phyloP scores from a whole-genome alignment of 2,113 vertebrate genomes.

The Calyptomena viridis region DNA sequence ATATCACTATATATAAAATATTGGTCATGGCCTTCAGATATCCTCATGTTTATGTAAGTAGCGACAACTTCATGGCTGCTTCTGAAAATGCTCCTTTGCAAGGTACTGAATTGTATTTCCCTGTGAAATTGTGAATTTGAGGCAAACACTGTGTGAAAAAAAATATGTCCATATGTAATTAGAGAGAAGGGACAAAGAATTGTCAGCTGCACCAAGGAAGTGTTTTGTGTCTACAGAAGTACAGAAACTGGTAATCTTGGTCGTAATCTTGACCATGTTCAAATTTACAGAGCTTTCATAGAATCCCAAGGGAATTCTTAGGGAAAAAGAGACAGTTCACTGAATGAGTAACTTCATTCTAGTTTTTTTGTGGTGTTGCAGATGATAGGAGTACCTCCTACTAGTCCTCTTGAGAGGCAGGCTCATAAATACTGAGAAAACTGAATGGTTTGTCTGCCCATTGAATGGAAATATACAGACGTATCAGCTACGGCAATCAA shows the following conservation, averaged over 20 bases:
- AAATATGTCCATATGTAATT: neutral
- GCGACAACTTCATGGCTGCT: neutral
- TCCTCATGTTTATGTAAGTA: neutral
- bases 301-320: neutral
- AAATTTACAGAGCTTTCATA: neutral
- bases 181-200: neutral
- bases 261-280: neutral
- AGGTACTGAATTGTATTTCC: neutral
- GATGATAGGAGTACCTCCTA: neutral
- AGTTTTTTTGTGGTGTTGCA: neutral
- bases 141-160: neutral
- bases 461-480: conserved; percentile 20
- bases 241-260: neutral
- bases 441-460: neutral
- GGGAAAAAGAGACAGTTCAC: neutral
- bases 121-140: neutral
- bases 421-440: conserved; percentile 1
- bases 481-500: neutral
- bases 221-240: neutral
- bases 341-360: conserved; percentile 30
- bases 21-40: neutral
- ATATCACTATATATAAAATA: neutral
- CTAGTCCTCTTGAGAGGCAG: neutral
- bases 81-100: neutral
- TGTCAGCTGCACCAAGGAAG: neutral